Evolutionary conservation across 2,888 invertebrate genomes (phyloP), one percentile per base, ranked within the genome.

Genomic region (Aphidoletes aphidimyza): DNA sequence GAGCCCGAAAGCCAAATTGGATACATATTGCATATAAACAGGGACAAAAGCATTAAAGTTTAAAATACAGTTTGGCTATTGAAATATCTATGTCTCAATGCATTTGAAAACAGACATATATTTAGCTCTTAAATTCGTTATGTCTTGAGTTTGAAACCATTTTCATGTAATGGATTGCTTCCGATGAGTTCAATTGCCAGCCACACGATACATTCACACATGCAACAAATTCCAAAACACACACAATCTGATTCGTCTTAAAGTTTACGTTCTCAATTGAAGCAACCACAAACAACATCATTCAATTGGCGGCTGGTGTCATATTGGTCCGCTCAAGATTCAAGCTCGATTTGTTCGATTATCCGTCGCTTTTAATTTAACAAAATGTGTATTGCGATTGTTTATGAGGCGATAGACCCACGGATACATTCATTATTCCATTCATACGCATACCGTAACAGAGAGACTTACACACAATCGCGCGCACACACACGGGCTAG

Each of bases 171-270:
- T 69, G 30, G 30, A 69, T 69, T 69, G 30, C 69, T 69, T 69
- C 69, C 69, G 69, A 69, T 30, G 42, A 69, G 2, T 69, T 34
- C 30, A 69, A 69, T 69, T 69, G 26, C n/a, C n/a, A n/a, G n/a
- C n/a, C n/a, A 69, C 9, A 69, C 11, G 30, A 69, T 30, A 69
- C 26, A 22, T 22, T 22, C 5, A 54, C 2, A 26, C 22, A 54
- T 54, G 54, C 54, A 22, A 54, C 69, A 30, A 30, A 69, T 69
- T 69, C 30, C 69, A 69, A 69, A 30, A 17, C 5, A 6, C 30
- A 17, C 5, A 6, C 30, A 30, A 69, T 69, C 69, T 30, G 3
- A 54, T 54, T 54, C 22, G n/a, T n/a, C n/a, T n/a, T n/a, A n/a
- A n/a, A n/a, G n/a, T n/a, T n/a, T n/a, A n/a, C n/a, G n/a, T n/a